Evolutionary conservation across 2,888 invertebrate genomes (phyloP).

Genomic region (Venustoraphidia nigricollis): DNA sequence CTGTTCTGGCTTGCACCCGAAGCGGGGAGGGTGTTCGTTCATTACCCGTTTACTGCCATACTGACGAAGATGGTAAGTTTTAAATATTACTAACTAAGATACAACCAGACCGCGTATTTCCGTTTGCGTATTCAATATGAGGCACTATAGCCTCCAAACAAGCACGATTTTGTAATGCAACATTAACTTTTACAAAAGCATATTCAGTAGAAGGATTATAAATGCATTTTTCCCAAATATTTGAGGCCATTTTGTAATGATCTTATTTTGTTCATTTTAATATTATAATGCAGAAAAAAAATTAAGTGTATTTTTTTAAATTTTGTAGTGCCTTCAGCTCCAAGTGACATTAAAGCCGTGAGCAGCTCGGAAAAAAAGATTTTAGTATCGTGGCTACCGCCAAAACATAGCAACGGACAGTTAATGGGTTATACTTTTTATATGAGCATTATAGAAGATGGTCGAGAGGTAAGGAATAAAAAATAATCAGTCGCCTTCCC

Average conservation of each 20-base stretch:
- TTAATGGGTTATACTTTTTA: conserved; percentile 72
- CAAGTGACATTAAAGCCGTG: conserved; percentile 81
- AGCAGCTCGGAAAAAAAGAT: conserved; percentile 74
- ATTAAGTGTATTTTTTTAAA: conserved; percentile 5
- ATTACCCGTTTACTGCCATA: conserved; percentile 69
- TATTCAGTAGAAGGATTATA: too few relatives aligned
- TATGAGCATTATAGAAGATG: conserved; percentile 64
- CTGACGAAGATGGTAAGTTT: conserved; percentile 70
- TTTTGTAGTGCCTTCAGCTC: conserved; percentile 67
- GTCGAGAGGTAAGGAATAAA: conserved; percentile 38
- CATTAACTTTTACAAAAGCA: too few relatives aligned
- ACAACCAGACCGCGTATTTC: too few relatives aligned
- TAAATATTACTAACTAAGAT: neutral
- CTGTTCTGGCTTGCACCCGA: conserved; percentile 75
- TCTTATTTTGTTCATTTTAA: too few relatives aligned
- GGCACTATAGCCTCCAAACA: too few relatives aligned
- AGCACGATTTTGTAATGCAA: too few relatives aligned
- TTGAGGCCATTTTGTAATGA: too few relatives aligned
- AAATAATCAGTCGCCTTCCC: too few relatives aligned
- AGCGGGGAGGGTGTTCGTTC: conserved; percentile 82
- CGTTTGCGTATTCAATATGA: too few relatives aligned
- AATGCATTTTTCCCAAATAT: too few relatives aligned
- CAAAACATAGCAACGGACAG: conserved; percentile 67
- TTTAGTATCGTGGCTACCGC: conserved; percentile 80
- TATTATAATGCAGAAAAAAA: too few relatives aligned